Conservation (phyloP, 2,113 vertebrate genomes). For the Solenodon paradoxus region DNA sequence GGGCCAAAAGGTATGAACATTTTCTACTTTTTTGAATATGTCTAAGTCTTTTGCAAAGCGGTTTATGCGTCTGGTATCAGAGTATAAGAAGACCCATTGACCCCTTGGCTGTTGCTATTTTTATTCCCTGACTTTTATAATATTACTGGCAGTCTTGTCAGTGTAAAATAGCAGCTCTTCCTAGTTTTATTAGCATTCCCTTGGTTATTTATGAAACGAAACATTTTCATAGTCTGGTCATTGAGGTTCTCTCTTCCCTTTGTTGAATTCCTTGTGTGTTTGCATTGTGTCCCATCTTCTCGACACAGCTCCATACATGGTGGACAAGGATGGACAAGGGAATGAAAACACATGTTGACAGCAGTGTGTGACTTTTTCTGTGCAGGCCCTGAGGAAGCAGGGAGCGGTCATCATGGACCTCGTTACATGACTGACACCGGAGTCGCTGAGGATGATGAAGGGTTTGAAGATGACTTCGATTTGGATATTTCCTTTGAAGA, state of each 20-base stretch:
- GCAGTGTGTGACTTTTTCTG: conserved; percentile 37
- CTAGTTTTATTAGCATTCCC: background rate
- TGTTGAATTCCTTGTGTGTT: background rate
- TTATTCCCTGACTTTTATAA: background rate
- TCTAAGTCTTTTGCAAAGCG: background rate
- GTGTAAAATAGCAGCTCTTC: background rate
- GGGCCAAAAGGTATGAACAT: background rate
- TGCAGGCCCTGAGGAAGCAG: conserved; percentile 86
- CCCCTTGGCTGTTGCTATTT: background rate
- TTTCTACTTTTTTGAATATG: background rate
- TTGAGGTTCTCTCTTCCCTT: background rate
- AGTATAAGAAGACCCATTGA: background rate
- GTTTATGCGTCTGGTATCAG: background rate
- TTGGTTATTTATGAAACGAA: background rate
- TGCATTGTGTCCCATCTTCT: background rate
- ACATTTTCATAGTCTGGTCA: background rate
- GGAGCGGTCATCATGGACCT: conserved; percentile 87
- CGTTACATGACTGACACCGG: conserved; percentile 83
- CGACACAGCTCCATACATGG: background rate
- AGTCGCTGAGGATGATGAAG: conserved; percentile 85
- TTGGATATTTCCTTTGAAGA: conserved; percentile 94
- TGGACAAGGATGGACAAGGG: background rate
- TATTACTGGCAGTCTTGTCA: background rate
- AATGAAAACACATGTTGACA: background rate
- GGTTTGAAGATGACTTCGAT: conserved; percentile 90